Base-by-base conservation (phyloP, 2,888 invertebrate species). In the Pristionchus fissidentatus region DNA sequence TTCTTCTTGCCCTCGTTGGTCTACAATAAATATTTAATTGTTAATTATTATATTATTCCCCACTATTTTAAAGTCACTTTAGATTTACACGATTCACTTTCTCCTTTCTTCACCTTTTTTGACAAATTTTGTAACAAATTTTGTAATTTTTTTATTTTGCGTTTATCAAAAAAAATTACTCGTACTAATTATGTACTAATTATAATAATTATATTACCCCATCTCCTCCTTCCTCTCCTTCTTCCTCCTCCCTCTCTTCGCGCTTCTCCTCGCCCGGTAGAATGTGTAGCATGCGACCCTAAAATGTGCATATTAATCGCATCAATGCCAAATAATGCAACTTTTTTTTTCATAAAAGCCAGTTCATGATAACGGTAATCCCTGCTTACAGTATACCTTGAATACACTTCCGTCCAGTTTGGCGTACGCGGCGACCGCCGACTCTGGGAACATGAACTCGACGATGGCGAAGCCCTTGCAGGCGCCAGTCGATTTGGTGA, bases 381-480 rank as follows among this genome's bases (percentile, higher is more conserved):
- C 15, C 57, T 57, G 26, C 15, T 35, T 32, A 62, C 62, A 10
- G 35, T 62, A 62, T 62, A 62, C 94, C 92, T 96, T 96, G 90
- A 97, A 95, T 81, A 95, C 94, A 0, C 95, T 95, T n/a, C 98
- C 98, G 93, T 98, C 98, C 2, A 98, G 93, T 88, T 95, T 95
- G 0, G 95, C 94, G 92, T 95, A 97, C 0, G 99, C 98, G 90
- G 95, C 95, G 0, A 96, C 95, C 0, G 99, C 99, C 93, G 98
- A 96, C 92, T 98, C 98, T 0, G 98, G 97, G 94, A 98, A 95
- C 92, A 99, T 94, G 92, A 95, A 99, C 0, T 97, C 96, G 0
- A 98, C 94, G 0, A 96, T 95, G 0, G 97, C 98, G 93, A 97
- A 98, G 0, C 98, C 97, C 93, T 97, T 97, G 22, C 95, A 94